Percentiles rank a stretch among this genome's conserved stretches.
Conservation (phyloP, 2,888 invertebrate genomes). For the Tenthredo mesomela region DNA sequence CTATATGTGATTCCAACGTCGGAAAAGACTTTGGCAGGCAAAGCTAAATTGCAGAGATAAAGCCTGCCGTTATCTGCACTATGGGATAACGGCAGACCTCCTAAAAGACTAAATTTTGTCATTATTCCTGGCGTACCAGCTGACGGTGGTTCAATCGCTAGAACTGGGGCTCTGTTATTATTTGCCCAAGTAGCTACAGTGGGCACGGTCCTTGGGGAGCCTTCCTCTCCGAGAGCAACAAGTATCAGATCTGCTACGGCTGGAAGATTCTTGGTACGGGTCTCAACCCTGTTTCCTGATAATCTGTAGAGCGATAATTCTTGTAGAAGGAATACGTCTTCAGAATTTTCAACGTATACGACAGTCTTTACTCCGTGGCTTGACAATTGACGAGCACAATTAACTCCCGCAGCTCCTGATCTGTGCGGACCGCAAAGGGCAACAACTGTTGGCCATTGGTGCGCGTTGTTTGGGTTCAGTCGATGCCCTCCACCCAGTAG, state of each 20-base stretch:
- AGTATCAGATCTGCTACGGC: constrained; percentile 80
- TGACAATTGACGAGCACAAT: constrained; percentile 89
- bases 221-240: constrained; percentile 80
- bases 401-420: constrained; percentile 85
- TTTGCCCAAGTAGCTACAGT: constrained; percentile 85
- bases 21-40: constrained; percentile 88
- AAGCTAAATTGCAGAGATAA: constrained; percentile 91
- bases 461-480: constrained; percentile 91
- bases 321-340: constrained; percentile 79
- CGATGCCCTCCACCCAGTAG: constrained; percentile 92
- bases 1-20: constrained; percentile 89
- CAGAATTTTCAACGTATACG: constrained; percentile 80
- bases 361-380: constrained; percentile 89
- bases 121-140: constrained; percentile 82
- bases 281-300: constrained; percentile 82
- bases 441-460: constrained; percentile 92
- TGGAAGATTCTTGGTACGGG: constrained; percentile 79
- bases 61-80: constrained; percentile 85
- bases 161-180: constrained; percentile 85
- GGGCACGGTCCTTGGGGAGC: constrained; percentile 78
- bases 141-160: constrained; percentile 89
- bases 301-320: constrained; percentile 85
- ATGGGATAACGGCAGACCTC: constrained; percentile 85
- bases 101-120: constrained; percentile 85
- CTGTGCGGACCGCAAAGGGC: constrained; percentile 86